Conservation (phyloP, 2,888 invertebrate species). For the Agonopterix arenella region DNA sequence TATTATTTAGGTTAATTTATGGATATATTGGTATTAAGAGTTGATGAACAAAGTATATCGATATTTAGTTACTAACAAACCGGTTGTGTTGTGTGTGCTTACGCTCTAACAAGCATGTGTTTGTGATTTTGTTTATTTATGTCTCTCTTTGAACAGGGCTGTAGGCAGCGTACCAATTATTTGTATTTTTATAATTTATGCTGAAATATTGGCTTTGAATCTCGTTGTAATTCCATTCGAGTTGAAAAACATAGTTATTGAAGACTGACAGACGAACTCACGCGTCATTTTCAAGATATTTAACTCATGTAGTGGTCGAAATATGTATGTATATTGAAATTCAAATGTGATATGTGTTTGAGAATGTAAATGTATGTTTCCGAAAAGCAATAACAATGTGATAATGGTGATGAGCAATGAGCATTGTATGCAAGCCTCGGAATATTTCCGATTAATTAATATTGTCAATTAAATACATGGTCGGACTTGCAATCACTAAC, state of each 20-base stretch:
- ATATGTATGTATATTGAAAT: constrained; percentile 49
- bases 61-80: constrained; percentile 70
- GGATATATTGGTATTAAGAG: constrained; percentile 52
- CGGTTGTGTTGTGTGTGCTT: constrained; percentile 76
- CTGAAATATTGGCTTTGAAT: constrained; percentile 61
- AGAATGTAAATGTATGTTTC: constrained; percentile 48
- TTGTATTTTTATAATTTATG: constrained; percentile 66
- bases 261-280: constrained; percentile 55
- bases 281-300: constrained; percentile 28
- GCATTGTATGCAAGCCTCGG: constrained; percentile 42
- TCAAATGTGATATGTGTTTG: constrained; percentile 65
- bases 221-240: constrained; percentile 41
- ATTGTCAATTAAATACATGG: constrained; percentile 59
- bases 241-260: constrained; percentile 32
- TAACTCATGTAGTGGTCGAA: constrained; percentile 36
- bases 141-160: constrained; percentile 19
- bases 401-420: constrained; percentile 42
- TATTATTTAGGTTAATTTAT: constrained; percentile 56
- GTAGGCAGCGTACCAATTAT: constrained; percentile 39
- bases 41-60: constrained; percentile 65
- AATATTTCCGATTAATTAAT: constrained; percentile 44
- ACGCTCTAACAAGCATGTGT: constrained; percentile 73
- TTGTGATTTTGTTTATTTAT: constrained; percentile 53
- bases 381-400: constrained; percentile 68
- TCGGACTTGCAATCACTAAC: too few relatives aligned